Evolutionary conservation across 1,140 invertebrate species (phyloP), one percentile per base, ranked within the genome.

Genomic region (Hypsibius dujardini): DNA sequence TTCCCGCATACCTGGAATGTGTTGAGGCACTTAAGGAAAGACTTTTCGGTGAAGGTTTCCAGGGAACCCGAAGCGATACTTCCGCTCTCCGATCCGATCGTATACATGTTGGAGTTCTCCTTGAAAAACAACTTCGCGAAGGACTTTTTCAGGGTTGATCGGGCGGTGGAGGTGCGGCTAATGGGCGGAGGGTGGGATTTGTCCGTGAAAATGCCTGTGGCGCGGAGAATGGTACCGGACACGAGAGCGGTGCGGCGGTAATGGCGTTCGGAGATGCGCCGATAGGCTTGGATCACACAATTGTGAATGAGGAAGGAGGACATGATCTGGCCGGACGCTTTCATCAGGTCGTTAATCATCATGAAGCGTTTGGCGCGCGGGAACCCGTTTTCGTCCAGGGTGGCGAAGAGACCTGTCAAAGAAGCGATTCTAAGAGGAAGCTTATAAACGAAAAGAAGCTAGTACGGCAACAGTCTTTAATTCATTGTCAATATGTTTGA

Each of bases 301-400:
- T 67, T 67, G 42, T 67, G 62, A 42, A 67, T 67, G 62, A 67
- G 62, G 62, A 67, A 67, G 7, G 62, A 67, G 7, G 62, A 7
- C 7, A 42, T 14, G 42, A 67, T 42, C 3, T 42, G 62, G 42
- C 62, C 62, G 62, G 62, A 14, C 3, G 42, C 62, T 67, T 67
- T 67, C 7, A 67, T 67, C 62, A 67, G 62, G 62, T 67, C 62
- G 62, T 67, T 67, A 42, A 67, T 67, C 7, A 67, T 14, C 62
- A 67, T 67, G 62, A 14, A 67, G 7, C 62, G 42, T 42, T 67
- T 67, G 62, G 62, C 62, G 42, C 12, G 12, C 45, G 62, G 42
- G 3, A 3, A 42, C 3, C 62, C 62, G 3, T 67, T 42, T 67
- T 67, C 42, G 42, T 67, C 62, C 62, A 67, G 45, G 3, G 45